Percentiles rank a stretch among this genome's conserved stretches.
Evolutionary conservation across 2,888 invertebrate genomes (phyloP).

Genomic region (Epinotia demarniana): DNA sequence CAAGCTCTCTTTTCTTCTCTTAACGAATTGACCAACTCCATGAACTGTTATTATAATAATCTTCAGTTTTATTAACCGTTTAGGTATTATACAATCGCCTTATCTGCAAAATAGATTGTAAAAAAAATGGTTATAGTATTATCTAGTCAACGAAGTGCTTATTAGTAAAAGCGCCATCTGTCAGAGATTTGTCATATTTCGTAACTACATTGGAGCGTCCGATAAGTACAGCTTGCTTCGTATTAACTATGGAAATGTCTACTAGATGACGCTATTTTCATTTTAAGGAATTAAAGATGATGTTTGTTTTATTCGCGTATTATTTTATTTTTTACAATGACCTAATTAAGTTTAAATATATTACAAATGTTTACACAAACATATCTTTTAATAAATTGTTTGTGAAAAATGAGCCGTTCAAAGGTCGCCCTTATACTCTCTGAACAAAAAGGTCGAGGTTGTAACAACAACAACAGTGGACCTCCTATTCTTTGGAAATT

Average conservation of each 20-base stretch:
- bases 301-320: neutral
- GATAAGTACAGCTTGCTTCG: neutral
- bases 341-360: neutral
- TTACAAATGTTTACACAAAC: too few species aligned
- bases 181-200: neutral
- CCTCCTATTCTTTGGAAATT: too few species aligned
- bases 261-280: constrained; percentile 7
- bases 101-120: too few species aligned
- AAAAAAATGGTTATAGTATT: neutral
- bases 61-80: neutral
- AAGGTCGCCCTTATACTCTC: too few species aligned
- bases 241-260: neutral
- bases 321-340: neutral
- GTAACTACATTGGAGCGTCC: neutral
- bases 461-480: too few species aligned
- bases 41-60: too few species aligned
- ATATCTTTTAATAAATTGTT: too few species aligned
- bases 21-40: too few species aligned
- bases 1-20: too few species aligned
- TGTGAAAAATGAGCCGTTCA: too few species aligned
- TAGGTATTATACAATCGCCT: neutral
- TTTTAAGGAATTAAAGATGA: neutral
- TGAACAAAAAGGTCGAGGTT: too few species aligned
- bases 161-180: neutral
- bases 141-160: neutral